Base-by-base conservation (phyloP, 1,140 invertebrate genomes). In the Heterodera carotae region DNA sequence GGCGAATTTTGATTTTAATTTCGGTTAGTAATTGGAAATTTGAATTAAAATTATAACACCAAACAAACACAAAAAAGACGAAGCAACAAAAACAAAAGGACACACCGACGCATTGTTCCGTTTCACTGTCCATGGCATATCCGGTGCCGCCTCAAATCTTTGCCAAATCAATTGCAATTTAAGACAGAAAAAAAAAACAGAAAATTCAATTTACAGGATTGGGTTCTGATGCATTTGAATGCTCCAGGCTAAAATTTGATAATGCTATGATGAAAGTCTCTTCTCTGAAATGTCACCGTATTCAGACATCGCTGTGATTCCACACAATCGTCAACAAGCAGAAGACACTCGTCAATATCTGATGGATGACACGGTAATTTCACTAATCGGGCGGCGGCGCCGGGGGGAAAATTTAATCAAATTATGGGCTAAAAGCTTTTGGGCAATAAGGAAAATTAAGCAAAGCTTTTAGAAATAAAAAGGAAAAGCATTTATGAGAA, bases 71-170 rank as follows among this genome's bases (percentile, higher is more conserved):
- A 43, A 6, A 43, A 43, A 1, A 43, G 39, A 6, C 39, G 39
- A 43, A 12, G 39, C 12, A 12, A 6, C 39, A 2, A 43, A 43
- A 43, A 8, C 1, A 70, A 1, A 31, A 80, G 22, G 62, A 48
- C 84, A 83, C 88, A 94, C 93, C 93, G 90, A 94, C 93, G 88
- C 96, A 98, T 76, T 91, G 89, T 75, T 94, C 92, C 4, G 92
- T 93, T 12, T 92, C 91, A 8, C 93, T 92, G 85, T 98, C 96
- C 3, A 98, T 88, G 0, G 94, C 96, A 85, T 98, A 98, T 0
- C 97, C 96, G 0, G 95, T 98, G 0, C 96, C 96, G 36, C 69
- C 69, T 59, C 48, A 25, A 71, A 71, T n/a, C n/a, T n/a, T n/a
- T n/a, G n/a, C n/a, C n/a, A n/a, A n/a, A n/a, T n/a, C n/a, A n/a